These are phyloP conservation scores for Crotophaga sulcirostris DNA, from an alignment of 2,113 vertebrate species.

Conservation along the genomic window DNA sequence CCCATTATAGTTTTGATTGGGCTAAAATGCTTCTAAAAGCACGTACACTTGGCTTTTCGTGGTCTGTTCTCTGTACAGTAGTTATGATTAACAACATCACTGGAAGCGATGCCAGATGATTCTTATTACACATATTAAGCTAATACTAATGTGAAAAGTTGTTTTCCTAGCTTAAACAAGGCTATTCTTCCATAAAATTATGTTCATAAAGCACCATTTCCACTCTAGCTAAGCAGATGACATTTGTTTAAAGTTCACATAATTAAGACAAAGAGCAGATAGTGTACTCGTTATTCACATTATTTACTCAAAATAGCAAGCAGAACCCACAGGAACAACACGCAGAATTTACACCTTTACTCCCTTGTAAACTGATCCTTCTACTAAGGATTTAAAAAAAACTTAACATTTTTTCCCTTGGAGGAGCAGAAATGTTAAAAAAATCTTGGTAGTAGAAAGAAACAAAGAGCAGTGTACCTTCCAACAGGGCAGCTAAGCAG, in stretches of 20 bases:
- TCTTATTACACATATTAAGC: neutral
- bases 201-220: neutral
- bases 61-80: neutral
- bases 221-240: neutral
- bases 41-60: accelerated
- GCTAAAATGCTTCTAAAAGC: neutral
- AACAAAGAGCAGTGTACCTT: neutral
- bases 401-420: neutral
- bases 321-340: neutral
- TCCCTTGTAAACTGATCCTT: neutral
- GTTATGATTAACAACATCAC: neutral
- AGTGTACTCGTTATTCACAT: neutral
- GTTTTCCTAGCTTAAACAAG: neutral
- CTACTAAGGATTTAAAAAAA: neutral
- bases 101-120: neutral
- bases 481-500: neutral
- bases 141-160: neutral
- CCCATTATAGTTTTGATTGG: neutral
- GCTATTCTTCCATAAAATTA: neutral
- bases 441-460: neutral
- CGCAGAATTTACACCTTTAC: neutral
- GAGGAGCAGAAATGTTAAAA: neutral
- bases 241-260: neutral
- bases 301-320: neutral
- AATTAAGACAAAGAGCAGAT: neutral